phyloP scores from a whole-genome alignment of 1,140 invertebrate species.

The Drosophila albomicans region DNA sequence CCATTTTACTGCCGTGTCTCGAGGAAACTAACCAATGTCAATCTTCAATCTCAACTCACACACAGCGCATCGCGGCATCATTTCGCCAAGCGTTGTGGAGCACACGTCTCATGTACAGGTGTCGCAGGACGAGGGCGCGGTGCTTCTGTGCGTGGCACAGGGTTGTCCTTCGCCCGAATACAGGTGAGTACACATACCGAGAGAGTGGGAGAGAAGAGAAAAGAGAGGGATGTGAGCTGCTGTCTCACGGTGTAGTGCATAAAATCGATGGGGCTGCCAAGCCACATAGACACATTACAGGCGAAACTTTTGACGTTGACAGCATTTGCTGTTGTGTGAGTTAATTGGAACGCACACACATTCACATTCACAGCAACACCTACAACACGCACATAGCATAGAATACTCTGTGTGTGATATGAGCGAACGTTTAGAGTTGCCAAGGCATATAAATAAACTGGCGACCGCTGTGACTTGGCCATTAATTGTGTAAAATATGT shows the following conservation, averaged over 20 bases:
- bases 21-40: constrained; percentile 65
- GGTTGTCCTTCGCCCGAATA: constrained; percentile 91
- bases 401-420: constrained; percentile 1
- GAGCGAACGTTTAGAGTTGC: constrained; percentile 65
- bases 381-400: neutral
- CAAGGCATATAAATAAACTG: constrained; percentile 56
- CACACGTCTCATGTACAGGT: constrained; percentile 89
- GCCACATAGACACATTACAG: constrained; percentile 43
- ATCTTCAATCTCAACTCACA: constrained; percentile 61
- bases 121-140: constrained; percentile 90
- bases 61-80: constrained; percentile 89
- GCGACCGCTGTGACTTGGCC: constrained; percentile 33
- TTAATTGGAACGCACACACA: constrained; percentile 73
- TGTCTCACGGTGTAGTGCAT: constrained; percentile 4
- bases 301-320: constrained; percentile 78
- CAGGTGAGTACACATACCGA: constrained; percentile 85
- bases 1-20: constrained; percentile 1
- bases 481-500: constrained; percentile 67
- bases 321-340: constrained; percentile 46
- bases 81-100: constrained; percentile 89
- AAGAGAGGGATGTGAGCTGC: neutral
- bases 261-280: constrained; percentile 63
- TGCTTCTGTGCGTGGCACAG: constrained; percentile 90
- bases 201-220: no score
- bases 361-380: constrained; percentile 4